Percentiles rank a stretch among this genome's conserved stretches.
phyloP scores from a whole-genome alignment of 2,113 vertebrate species.

The Theristicus caerulescens region DNA sequence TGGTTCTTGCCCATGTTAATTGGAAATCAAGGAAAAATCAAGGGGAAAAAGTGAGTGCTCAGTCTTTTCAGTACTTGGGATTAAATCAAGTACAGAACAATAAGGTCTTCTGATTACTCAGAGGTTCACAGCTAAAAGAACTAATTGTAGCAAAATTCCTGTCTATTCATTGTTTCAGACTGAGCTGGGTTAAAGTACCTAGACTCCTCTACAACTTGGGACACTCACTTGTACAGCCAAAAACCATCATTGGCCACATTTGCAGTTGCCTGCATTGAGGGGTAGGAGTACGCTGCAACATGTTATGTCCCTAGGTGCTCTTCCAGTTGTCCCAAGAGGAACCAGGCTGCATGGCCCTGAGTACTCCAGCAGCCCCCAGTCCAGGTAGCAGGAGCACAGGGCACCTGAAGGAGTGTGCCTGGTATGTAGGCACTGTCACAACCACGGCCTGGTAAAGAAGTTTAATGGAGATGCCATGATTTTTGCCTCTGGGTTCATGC shows the following conservation, averaged over 20 bases:
- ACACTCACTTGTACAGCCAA: neutral
- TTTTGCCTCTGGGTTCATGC: neutral
- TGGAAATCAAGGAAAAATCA: neutral
- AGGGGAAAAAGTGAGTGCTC: neutral
- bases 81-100: neutral
- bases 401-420: neutral
- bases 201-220: neutral
- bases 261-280: neutral
- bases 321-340: neutral
- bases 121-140: neutral
- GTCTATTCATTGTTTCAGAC: neutral
- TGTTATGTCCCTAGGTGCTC: accelerated
- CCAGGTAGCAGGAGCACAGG: neutral
- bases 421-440: neutral
- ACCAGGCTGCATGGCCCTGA: neutral
- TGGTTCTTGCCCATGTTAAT: neutral
- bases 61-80: neutral
- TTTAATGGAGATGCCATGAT: neutral
- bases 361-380: neutral
- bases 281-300: neutral
- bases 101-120: neutral
- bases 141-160: neutral
- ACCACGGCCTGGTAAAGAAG: neutral
- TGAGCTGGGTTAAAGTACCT: neutral
- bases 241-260: neutral